Evolutionary conservation across 2,113 vertebrate species (phyloP).

Genomic region (Bothrops jararaca): DNA sequence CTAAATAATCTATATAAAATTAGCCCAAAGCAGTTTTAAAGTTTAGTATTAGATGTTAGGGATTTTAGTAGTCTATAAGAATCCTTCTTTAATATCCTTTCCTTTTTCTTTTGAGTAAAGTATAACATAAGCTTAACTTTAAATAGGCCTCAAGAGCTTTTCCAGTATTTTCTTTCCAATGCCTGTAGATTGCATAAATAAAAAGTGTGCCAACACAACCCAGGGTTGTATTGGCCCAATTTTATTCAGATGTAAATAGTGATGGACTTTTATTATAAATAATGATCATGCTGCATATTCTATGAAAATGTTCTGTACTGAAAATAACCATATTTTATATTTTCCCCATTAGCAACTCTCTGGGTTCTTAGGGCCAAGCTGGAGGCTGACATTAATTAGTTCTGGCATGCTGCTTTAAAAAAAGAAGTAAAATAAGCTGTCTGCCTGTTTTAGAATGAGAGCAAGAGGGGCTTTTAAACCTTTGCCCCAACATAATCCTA

Average conservation of each 20-base stretch:
- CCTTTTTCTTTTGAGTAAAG: slow-evolving; percentile 17
- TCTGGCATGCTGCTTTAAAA: neutral
- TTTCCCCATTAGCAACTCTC: slow-evolving; percentile 3
- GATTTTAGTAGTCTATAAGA: neutral
- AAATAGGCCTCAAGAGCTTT: neutral
- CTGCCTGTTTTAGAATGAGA: neutral
- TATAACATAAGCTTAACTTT: neutral
- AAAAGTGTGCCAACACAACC: accelerated
- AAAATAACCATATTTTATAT: neutral
- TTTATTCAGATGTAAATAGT: neutral
- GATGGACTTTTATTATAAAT: neutral
- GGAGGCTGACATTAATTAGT: neutral
- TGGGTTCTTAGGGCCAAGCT: neutral
- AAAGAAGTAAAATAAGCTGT: neutral
- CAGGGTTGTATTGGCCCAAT: neutral
- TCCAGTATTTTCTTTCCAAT: neutral
- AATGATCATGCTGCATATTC: neutral
- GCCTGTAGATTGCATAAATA: neutral
- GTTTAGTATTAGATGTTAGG: neutral
- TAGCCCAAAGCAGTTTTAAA: neutral
- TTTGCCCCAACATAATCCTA: neutral
- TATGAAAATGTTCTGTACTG: neutral
- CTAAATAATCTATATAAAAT: neutral
- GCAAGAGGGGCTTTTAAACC: neutral
- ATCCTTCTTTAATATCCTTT: slow-evolving; percentile 10